Conservation (phyloP, 2,888 invertebrate species). For the Drosophila putrida region DNA sequence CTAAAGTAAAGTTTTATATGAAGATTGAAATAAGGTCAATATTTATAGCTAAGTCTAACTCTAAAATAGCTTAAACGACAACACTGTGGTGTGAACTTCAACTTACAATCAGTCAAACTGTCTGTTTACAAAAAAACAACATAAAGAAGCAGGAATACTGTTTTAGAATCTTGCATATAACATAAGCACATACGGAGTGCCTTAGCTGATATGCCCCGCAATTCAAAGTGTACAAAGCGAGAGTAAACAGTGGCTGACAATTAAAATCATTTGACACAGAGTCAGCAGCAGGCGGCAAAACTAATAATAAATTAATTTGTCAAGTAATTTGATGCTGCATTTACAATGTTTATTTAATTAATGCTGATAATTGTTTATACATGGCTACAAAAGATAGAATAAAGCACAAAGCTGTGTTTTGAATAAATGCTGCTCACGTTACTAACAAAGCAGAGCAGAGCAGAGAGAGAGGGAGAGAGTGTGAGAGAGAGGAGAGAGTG, state of each 20-base stretch:
- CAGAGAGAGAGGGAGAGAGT: constrained; percentile 4
- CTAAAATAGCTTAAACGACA: no score
- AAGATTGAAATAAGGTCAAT: no score
- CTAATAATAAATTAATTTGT: constrained; percentile 72
- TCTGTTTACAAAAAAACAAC: constrained; percentile 38
- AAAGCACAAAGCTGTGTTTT: constrained; percentile 1
- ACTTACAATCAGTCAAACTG: constrained; percentile 37
- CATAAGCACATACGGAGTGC: constrained; percentile 2
- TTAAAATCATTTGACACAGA: constrained; percentile 62
- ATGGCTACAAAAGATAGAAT: constrained; percentile 2
- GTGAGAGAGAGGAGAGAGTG: background rate
- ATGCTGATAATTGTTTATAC: constrained; percentile 60
- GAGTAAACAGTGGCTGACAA: constrained; percentile 41
- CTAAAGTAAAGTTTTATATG: no score
- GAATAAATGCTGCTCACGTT: constrained; percentile 17
- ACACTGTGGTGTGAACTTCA: constrained; percentile 49
- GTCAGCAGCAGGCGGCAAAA: constrained; percentile 43
- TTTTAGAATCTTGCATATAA: background rate
- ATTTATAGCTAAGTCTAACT: no score
- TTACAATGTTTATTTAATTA: constrained; percentile 76
- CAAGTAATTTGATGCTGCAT: constrained; percentile 67
- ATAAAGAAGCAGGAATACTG: constrained; percentile 2
- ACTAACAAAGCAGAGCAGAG: constrained; percentile 2
- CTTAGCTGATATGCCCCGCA: constrained; percentile 19
- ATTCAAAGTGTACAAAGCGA: constrained; percentile 19